Conservation (phyloP, 1,140 invertebrate species). For the Coenobita brevimanus region DNA sequence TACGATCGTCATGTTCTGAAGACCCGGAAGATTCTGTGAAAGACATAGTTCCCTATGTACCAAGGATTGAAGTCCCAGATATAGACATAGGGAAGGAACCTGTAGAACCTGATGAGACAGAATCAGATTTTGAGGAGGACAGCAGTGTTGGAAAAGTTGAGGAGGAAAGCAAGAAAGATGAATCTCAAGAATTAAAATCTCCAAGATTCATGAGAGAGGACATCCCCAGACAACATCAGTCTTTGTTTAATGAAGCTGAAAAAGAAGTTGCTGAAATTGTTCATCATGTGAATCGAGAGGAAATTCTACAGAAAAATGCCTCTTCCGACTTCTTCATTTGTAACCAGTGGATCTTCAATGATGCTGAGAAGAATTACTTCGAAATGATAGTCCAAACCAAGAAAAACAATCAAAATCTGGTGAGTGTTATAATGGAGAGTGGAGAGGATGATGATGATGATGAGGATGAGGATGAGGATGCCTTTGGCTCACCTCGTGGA, state of each 20-base stretch:
- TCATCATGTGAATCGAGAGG: constrained; percentile 55
- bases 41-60: constrained; percentile 66
- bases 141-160: constrained; percentile 10
- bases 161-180: not conserved
- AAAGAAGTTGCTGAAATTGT: constrained; percentile 69
- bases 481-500: constrained; percentile 71
- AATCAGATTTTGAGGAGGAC: not conserved
- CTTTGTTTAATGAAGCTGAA: constrained; percentile 64
- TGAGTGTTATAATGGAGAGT: constrained; percentile 51
- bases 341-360: constrained; percentile 71
- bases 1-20: constrained; percentile 70
- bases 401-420: constrained; percentile 43
- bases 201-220: constrained; percentile 28
- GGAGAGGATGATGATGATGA: constrained; percentile 75
- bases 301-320: constrained; percentile 43
- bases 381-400: constrained; percentile 63
- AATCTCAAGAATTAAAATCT: not conserved
- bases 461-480: constrained; percentile 78
- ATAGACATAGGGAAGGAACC: constrained; percentile 54
- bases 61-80: constrained; percentile 59
- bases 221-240: constrained; percentile 49
- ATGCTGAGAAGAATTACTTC: constrained; percentile 71
- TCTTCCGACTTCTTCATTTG: constrained; percentile 68
- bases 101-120: constrained; percentile 19
- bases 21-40: constrained; percentile 59